These are phyloP conservation scores for Thermophis baileyi DNA, from an alignment of 2,113 vertebrate species.

Conservation along the genomic window DNA sequence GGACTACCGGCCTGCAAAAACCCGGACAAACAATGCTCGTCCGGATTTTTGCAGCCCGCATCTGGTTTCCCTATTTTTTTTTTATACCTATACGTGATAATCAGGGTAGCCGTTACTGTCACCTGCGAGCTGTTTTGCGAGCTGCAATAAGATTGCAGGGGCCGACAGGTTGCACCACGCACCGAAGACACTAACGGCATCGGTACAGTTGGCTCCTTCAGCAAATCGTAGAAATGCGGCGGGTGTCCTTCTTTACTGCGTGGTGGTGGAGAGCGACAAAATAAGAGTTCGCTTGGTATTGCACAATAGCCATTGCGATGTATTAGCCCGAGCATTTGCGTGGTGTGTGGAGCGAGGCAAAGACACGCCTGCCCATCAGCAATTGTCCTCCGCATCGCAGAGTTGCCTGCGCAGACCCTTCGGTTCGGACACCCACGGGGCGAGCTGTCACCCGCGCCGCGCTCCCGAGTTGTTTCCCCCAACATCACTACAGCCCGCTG, in stretches of 20 bases:
- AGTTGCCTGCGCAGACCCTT: not conserved
- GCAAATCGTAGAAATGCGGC: not conserved
- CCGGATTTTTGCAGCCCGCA: not conserved
- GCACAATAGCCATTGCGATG: not conserved
- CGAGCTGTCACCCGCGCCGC: not conserved
- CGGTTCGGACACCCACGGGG: not conserved
- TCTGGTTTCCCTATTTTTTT: not conserved
- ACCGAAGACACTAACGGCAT: not conserved
- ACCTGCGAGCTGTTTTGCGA: no score
- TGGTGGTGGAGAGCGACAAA: not conserved
- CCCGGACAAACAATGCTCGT: not conserved
- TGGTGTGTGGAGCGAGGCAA: not conserved
- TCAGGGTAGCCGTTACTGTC: not conserved
- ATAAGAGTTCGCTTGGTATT: not conserved
- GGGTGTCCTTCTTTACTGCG: not conserved
- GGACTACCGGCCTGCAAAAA: not conserved
- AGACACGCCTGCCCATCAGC: not conserved
- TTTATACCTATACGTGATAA: not conserved
- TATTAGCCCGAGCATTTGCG: not conserved
- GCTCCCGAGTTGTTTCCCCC: not conserved
- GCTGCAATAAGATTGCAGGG: not conserved
- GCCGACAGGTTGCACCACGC: not conserved
- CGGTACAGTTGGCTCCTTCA: no score
- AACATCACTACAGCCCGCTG: not conserved
- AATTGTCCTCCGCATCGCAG: not conserved